These are phyloP conservation scores for Notoglanidium macrostoma DNA, from an alignment of 2,797 vertebrate species.

Conservation along the genomic window DNA sequence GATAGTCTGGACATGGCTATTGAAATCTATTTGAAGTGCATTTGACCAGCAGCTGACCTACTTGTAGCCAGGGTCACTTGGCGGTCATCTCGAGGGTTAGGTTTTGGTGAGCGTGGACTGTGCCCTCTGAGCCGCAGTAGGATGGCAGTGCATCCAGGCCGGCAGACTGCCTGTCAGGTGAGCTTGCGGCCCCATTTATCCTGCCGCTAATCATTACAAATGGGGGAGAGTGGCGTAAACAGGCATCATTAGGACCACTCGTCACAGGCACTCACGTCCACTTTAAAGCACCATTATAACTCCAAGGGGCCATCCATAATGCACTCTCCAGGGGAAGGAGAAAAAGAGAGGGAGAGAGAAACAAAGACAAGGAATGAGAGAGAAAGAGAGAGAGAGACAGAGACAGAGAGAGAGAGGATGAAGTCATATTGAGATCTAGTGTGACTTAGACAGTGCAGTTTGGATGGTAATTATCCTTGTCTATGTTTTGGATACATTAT, in stretches of 20 bases:
- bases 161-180: slow-evolving; percentile 39
- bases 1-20: slow-evolving; percentile 50
- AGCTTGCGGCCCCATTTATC: slow-evolving; percentile 51
- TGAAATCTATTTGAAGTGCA: slow-evolving; percentile 42
- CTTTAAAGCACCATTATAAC: slow-evolving; percentile 59
- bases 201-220: slow-evolving; percentile 58
- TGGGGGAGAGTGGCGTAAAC: slow-evolving; percentile 55
- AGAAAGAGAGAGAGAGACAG: slow-evolving; percentile 24
- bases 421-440: slow-evolving; percentile 42
- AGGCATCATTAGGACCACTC: slow-evolving; percentile 58
- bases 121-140: slow-evolving; percentile 47
- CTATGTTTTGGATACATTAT: slow-evolving; percentile 8
- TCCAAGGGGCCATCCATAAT: slow-evolving; percentile 54
- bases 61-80: slow-evolving; percentile 42
- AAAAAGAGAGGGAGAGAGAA: slow-evolving; percentile 35
- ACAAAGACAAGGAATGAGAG: slow-evolving; percentile 31
- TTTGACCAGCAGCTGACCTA: slow-evolving; percentile 55
- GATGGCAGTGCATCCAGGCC: slow-evolving; percentile 22
- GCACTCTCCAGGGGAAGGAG: slow-evolving; percentile 49
- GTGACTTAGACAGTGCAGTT: slow-evolving; percentile 36
- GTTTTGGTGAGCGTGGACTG: slow-evolving; percentile 38
- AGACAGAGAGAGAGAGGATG: slow-evolving; percentile 35
- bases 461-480: slow-evolving; percentile 24
- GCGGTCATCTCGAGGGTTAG: slow-evolving; percentile 41
- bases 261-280: slow-evolving; percentile 58